phyloP scores from a whole-genome alignment of 2,113 vertebrate species.

The Tor tambroides region DNA sequence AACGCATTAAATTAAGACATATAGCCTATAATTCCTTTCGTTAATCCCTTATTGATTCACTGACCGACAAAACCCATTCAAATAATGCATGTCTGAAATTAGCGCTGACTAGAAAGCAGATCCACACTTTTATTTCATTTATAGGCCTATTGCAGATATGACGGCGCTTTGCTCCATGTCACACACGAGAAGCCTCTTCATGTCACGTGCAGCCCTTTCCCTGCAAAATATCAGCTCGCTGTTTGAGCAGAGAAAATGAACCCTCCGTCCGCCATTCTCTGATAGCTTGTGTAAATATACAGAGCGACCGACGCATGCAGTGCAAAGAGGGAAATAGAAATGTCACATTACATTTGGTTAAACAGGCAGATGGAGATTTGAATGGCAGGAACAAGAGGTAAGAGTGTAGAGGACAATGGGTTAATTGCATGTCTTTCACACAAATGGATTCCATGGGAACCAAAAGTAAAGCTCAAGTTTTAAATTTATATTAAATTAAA shows the following conservation, averaged over 20 bases:
- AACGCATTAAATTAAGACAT: not conserved
- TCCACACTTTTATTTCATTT: not conserved
- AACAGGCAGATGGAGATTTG: not conserved
- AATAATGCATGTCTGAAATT: not conserved
- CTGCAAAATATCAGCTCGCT: conserved; percentile 15
- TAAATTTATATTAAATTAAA: not conserved
- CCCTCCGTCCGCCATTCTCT: conserved; percentile 14
- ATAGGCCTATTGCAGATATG: not conserved
- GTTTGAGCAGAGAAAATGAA: conserved; percentile 48
- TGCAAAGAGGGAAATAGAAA: conserved; percentile 41
- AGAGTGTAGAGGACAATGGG: not conserved
- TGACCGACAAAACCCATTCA: not conserved
- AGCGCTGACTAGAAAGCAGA: not conserved
- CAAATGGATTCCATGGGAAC: not conserved
- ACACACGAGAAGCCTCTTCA: not conserved
- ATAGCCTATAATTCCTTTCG: not conserved
- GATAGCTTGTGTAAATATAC: conserved; percentile 53
- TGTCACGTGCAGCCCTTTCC: not conserved
- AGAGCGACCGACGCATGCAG: not conserved
- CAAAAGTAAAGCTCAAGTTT: not conserved
- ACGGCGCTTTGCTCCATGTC: not conserved
- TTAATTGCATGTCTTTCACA: conserved; percentile 8
- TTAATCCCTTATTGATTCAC: not conserved
- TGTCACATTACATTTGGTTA: conserved; percentile 28
- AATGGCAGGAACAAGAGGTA: not conserved